Base-by-base conservation (phyloP, 2,113 vertebrate species). In the Cichladusa arquata region DNA sequence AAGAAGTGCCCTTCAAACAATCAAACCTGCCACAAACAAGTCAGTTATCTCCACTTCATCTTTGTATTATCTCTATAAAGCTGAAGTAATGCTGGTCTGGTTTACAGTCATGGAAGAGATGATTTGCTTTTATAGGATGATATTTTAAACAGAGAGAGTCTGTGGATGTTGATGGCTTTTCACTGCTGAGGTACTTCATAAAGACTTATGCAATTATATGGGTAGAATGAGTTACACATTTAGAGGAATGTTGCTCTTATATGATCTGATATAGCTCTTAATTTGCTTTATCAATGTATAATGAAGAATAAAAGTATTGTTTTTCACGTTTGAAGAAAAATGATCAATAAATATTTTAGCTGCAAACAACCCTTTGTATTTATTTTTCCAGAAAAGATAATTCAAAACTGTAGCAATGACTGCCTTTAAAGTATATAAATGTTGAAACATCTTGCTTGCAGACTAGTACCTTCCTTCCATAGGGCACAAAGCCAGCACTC, bases 171-270 rank as follows among this genome's bases (percentile, higher is more conserved):
- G 33, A 16, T 51, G 73, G 23, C 6, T 40, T 77, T 53, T 45
- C 40, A 29, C 15, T 53, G 40, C 26, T 84, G 42, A 56, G 56
- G 28, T 69, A 26, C 45, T 85, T 91, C 31, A 5, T 67, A 15
- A 70, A 45, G 38, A 25, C 14, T 82, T 50, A 38, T 0, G 3
- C 0, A 0, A 15, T 79, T 26, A 9, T 20, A 25, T 17, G 25
- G 22, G 33, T 53, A 83, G 51, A 86, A 81, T 44, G 19, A 74
- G 29, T 82, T 61, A 19, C 9, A 40, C 4, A 7, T 51, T 66
- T 62, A 83, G 56, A 83, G 31, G 13, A 80, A 42, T 48, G 14
- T 15, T 77, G 16, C 15, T 69, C 1, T 62, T 72, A 33, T 54
- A 18, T 80, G 36, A 53, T 40, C 18, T 66, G 58, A 54, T 57